phyloP scores from a whole-genome alignment of 1,140 invertebrate species.

The Drosophila simulans region DNA sequence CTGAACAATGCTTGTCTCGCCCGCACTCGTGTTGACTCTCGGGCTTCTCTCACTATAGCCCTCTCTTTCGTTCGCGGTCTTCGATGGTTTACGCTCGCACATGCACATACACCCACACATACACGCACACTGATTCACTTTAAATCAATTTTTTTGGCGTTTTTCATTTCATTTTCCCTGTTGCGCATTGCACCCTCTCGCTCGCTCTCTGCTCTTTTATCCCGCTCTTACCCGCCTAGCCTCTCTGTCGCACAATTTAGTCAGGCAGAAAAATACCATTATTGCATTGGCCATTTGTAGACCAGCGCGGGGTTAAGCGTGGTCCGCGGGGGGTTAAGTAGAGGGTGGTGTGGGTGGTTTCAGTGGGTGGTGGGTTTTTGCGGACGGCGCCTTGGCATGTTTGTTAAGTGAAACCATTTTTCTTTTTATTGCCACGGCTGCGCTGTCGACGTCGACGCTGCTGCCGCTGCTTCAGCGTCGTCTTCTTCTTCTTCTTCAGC shows the following conservation, averaged over 20 bases:
- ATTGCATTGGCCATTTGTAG: slow-evolving; percentile 51
- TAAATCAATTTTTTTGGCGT: slow-evolving; percentile 81
- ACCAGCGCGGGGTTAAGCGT: slow-evolving; percentile 3
- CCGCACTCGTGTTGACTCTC: slow-evolving; percentile 7
- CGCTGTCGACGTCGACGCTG: slow-evolving; percentile 8
- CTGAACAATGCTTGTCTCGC: slow-evolving; percentile 33
- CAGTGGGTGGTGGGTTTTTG: slow-evolving; percentile 26
- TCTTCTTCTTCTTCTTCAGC: not conserved
- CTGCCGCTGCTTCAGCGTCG: not conserved
- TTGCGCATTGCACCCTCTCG: slow-evolving; percentile 53
- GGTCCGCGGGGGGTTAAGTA: slow-evolving; percentile 2
- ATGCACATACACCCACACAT: slow-evolving; percentile 9
- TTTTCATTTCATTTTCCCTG: slow-evolving; percentile 81
- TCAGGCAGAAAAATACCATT: slow-evolving; percentile 78
- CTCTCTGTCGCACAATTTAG: slow-evolving; percentile 44
- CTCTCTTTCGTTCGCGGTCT: slow-evolving; percentile 8
- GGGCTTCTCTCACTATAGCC: not conserved
- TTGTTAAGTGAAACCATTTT: slow-evolving; percentile 84
- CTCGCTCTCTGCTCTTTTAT: slow-evolving; percentile 5
- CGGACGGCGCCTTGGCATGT: slow-evolving; percentile 69
- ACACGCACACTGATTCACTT: slow-evolving; percentile 70
- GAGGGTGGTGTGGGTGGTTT: not conserved
- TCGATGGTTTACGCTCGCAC: slow-evolving; percentile 5
- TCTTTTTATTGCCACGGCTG: slow-evolving; percentile 67
- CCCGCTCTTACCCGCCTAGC: slow-evolving; percentile 3